Conservation (phyloP, 2,113 vertebrate species). For the Hippocampus guttulatus region DNA sequence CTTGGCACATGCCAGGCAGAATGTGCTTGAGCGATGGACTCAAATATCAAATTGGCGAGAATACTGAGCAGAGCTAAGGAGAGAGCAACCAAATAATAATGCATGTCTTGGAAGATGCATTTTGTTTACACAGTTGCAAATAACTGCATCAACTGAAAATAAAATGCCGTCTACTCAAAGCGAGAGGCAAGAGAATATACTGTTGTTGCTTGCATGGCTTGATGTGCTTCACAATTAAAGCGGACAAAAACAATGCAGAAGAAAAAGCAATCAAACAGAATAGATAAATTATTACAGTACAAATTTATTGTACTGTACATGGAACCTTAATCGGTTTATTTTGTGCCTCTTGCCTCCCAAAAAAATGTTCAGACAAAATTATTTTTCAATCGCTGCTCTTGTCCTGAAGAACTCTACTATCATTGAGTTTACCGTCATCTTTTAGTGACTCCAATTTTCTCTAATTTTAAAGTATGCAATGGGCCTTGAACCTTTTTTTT, state of each 20-base stretch:
- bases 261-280: too few relatives aligned
- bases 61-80: conserved; percentile 7
- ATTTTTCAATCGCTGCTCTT: neutral
- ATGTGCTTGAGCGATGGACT: conserved; percentile 6
- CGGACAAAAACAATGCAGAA: neutral
- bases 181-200: conserved; percentile 3
- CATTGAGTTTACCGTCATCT: conserved; percentile 40
- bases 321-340: too few relatives aligned
- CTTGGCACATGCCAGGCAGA: conserved; percentile 8
- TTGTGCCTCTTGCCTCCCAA: too few relatives aligned
- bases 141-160: conserved; percentile 64
- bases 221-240: conserved; percentile 17
- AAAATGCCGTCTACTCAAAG: conserved; percentile 55
- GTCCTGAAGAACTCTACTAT: neutral
- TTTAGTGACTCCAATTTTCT: conserved; percentile 52
- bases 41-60: conserved; percentile 6
- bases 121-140: conserved; percentile 60
- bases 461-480: conserved; percentile 66
- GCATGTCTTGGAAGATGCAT: conserved; percentile 21
- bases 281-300: too few relatives aligned
- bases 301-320: too few relatives aligned
- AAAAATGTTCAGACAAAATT: neutral
- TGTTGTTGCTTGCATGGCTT: conserved; percentile 53
- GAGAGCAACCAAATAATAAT: conserved; percentile 39
- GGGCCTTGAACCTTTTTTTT: conserved; percentile 37